Evolutionary conservation across 37 sponge, comb jelly and placozoan genomes (phyloP), one percentile per base, ranked within the genome.

Genomic region (Theonella swinhoei): DNA sequence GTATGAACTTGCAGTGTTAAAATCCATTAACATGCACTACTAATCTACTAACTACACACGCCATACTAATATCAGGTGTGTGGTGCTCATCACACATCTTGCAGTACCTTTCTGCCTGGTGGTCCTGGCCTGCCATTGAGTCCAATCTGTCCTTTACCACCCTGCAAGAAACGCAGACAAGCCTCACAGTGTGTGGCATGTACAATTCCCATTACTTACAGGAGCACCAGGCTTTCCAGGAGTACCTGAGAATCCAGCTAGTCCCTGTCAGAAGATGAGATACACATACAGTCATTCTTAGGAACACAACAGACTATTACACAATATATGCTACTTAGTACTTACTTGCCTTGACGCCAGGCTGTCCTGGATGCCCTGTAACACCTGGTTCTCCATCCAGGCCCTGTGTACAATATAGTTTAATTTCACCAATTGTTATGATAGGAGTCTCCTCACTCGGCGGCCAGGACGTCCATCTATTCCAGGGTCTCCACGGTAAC

Each of bases 341-440:
- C 85, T 91, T 77, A 91, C 87, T 91, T 86, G 87, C 92, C 92
- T 87, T 87, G 83, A 78, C 80, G 61, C 92, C 92, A 25, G 88
- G 84, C 36, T 23, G 54, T 25, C 92, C 92, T 58, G 43, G 43
- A 24, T 60, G 70, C 24, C 92, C 92, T 3, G 40, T 39, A 60
- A 8, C 28, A 3, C 92, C 88, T 42, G 87, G 30, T 19, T 36
- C 33, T 2, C 86, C 86, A 32, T 59, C 54, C 1, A 11, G 62
- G 0, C 86, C 86, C 86, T 86, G 63, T 0, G 31, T 14, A 74
- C 20, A 1, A 40, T 0, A 33, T 28, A n/a, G 75, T n/a, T 47
- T 17, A 47, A 7, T 17, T 14, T 17, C 54, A 7, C 54, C 14
- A 47, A 14, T 14, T 47, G 14, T 14, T 14, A 47, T 7, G 54